Base-by-base conservation (phyloP, 1,140 invertebrate species). In the Dermatophagoides farinae region DNA sequence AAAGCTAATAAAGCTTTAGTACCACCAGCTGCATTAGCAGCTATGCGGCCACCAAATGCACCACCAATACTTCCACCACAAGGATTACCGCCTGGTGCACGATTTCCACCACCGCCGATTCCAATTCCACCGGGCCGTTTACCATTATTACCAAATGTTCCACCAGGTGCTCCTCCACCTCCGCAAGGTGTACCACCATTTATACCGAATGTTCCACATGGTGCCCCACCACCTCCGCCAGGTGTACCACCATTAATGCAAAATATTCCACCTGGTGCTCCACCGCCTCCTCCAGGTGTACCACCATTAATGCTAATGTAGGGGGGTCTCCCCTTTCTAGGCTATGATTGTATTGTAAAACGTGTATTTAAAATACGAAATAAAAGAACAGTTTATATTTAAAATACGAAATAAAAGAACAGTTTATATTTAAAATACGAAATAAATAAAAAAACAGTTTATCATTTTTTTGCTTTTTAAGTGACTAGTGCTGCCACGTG, bases 1-100 rank as follows among this genome's bases (percentile, higher is more conserved):
- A 95, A 95, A 73, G 89, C 90, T 39, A 90, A 90, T 16, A 95
- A 95, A 76, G 90, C 95, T 62, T 83, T 85, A 12, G 83, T 85
- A 54, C 90, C 90, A 85, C 88, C 90, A 69, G 82, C 82, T 1
- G 31, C 31, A 31, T 73, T 71, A 2, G 18, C 68, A 37, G 71
- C 70, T 66, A 68, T 85, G 55, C 85, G 85, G 6, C 82, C 82
- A 38, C 76, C 79, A 25, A 41, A 23, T 41, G 37, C 37, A 43
- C 41, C 44, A 23, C 58, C 58, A 23, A 52, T 60, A 1, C 41
- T 60, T 60, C 58, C 58, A 31, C 31, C 31, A 44, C 37, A 57
- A 14, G 54, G 37, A 43, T 38, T 41, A 16, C 54, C 54, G 1
- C 58, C 58, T n/a, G 53, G 53, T n/a, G 31, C 25, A n/a, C 6